A percentile compares a stretch with the other conserved stretches of the same genome.
Conservation (phyloP, 92 coral and sea anemone species). For the Scolanthus callimorphus region DNA sequence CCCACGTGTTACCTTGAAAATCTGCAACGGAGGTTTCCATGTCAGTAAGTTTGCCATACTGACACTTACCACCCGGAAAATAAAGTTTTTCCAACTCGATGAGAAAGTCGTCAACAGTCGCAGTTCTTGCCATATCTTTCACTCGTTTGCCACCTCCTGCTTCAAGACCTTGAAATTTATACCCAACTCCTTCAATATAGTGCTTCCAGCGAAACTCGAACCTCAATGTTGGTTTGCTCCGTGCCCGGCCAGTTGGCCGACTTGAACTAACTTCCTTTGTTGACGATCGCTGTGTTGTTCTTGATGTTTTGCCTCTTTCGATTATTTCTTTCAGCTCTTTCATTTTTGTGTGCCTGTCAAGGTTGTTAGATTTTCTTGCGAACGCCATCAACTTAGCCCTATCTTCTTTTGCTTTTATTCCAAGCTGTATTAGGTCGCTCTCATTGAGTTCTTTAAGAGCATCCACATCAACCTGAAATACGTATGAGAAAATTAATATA, state of each 20-base stretch:
- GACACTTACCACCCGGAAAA: constrained; percentile 35
- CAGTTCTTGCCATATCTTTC: constrained; percentile 13
- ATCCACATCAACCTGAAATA: constrained; percentile 16
- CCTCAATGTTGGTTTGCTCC: constrained; percentile 31
- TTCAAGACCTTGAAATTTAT: constrained; percentile 24
- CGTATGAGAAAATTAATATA: too few relatives aligned
- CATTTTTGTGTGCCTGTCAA: neutral
- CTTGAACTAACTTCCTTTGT: neutral
- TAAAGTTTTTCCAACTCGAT: constrained; percentile 11
- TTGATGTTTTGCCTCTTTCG: constrained; percentile 5
- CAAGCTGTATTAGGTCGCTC: constrained; percentile 16
- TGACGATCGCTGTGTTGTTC: neutral
- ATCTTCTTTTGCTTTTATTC: constrained; percentile 32
- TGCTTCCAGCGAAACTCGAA: constrained; percentile 53
- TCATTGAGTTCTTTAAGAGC: constrained; percentile 18
- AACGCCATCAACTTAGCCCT: constrained; percentile 27
- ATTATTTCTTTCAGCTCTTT: constrained; percentile 11
- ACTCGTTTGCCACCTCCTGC: constrained; percentile 31
- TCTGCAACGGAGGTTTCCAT: constrained; percentile 21
- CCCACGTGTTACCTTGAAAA: constrained; percentile 26
- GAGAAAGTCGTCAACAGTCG: constrained; percentile 27
- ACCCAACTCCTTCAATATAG: constrained; percentile 14
- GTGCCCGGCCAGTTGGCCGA: neutral
- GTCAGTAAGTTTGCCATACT: constrained; percentile 27
- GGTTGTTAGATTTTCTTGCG: neutral